Conservation (phyloP, 2,113 vertebrate species). For the Heteronetta atricapilla region DNA sequence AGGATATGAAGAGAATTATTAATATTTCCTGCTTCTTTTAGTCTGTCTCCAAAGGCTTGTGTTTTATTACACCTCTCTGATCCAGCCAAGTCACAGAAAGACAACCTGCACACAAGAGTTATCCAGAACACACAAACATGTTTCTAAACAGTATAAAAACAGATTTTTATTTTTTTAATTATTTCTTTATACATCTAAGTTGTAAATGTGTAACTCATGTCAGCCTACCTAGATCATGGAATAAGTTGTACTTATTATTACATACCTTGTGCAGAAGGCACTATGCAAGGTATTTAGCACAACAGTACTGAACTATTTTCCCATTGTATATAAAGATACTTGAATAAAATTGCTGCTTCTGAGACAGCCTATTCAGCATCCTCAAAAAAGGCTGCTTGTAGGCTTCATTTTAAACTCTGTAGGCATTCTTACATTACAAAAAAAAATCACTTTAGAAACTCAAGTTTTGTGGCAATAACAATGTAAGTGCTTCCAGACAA, state of each 20-base stretch:
- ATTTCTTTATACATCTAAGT: background rate
- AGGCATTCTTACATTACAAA: background rate
- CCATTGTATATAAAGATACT: background rate
- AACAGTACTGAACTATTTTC: background rate
- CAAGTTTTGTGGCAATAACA: background rate
- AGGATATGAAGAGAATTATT: constrained; percentile 91
- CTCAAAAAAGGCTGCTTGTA: background rate
- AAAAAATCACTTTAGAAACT: background rate
- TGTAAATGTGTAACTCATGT: background rate
- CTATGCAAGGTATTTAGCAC: background rate
- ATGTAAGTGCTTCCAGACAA: background rate
- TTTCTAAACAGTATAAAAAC: background rate
- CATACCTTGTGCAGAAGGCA: background rate
- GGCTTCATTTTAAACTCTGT: background rate
- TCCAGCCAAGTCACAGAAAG: constrained; percentile 90
- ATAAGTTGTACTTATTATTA: background rate
- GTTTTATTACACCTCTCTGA: constrained; percentile 91
- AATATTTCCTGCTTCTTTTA: constrained; percentile 91
- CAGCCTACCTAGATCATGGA: background rate
- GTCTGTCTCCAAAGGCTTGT: constrained; percentile 85
- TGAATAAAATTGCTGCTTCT: background rate
- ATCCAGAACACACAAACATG: background rate
- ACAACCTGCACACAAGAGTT: constrained; percentile 74
- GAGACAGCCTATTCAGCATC: background rate
- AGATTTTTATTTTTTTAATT: background rate